These are phyloP conservation scores for Callaeas wilsoni DNA, from an alignment of 2,113 vertebrate species.

Conservation along the genomic window DNA sequence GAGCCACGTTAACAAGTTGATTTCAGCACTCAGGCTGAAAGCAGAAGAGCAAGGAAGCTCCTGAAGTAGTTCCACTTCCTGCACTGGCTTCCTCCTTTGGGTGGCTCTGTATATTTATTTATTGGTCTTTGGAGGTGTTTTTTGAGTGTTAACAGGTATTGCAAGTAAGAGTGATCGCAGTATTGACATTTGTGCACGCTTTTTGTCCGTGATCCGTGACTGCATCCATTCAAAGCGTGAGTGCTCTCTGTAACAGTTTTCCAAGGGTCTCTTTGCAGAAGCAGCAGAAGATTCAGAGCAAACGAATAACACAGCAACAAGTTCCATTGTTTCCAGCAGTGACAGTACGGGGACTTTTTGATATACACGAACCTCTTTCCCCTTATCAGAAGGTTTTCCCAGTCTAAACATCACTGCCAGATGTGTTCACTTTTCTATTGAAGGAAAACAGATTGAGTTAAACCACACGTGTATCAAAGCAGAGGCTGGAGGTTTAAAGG, in stretches of 20 bases:
- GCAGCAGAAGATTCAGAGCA: neutral
- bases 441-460: neutral
- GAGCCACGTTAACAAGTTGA: rapidly evolving
- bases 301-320: neutral
- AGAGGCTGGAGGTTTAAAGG: neutral
- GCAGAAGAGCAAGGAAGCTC: neutral
- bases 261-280: neutral
- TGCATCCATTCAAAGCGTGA: neutral
- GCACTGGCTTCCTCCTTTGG: neutral
- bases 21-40: neutral
- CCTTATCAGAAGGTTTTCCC: neutral
- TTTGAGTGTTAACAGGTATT: neutral
- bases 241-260: neutral
- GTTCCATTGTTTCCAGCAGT: neutral
- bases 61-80: neutral
- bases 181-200: neutral
- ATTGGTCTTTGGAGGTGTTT: neutral
- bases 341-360: neutral
- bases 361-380: neutral
- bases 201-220: rapidly evolving
- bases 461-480: neutral
- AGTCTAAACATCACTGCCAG: neutral
- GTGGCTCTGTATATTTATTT: neutral
- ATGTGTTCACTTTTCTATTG: neutral
- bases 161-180: neutral